A percentile compares a stretch with the other conserved stretches of the same genome.
These are phyloP conservation scores for Lophius piscatorius DNA, from an alignment of 2,113 vertebrate genomes.

Conservation along the genomic window DNA sequence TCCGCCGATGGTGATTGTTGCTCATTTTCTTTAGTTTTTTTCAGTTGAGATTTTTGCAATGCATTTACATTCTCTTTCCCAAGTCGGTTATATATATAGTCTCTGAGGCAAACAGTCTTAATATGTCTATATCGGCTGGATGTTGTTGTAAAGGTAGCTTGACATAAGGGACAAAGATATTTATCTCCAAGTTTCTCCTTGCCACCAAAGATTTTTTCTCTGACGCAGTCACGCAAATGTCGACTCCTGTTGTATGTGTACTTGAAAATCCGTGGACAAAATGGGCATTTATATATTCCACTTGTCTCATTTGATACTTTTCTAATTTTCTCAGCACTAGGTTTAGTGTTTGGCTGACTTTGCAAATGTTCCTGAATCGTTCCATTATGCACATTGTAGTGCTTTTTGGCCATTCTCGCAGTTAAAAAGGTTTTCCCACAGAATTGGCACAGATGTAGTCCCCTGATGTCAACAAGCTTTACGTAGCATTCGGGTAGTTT, in stretches of 20 bases:
- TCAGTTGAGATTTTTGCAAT: neutral
- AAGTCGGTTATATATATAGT: conserved; percentile 50
- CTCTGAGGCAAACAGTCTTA: conserved; percentile 60
- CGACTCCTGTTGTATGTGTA: conserved; percentile 73
- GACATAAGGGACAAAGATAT: conserved; percentile 78
- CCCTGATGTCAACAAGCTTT: conserved; percentile 73
- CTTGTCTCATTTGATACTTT: neutral
- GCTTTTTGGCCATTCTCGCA: conserved; percentile 42
- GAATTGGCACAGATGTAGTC: conserved; percentile 41
- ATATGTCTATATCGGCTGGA: conserved; percentile 74
- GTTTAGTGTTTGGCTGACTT: conserved; percentile 43
- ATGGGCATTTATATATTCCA: conserved; percentile 70
- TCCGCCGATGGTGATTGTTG: conserved; percentile 14
- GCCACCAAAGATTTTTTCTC: conserved; percentile 24
- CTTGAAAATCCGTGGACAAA: conserved; percentile 76
- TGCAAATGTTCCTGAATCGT: conserved; percentile 13
- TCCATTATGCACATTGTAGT: conserved; percentile 49
- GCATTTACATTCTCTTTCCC: conserved; percentile 21
- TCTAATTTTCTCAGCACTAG: conserved; percentile 34
- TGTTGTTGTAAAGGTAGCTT: conserved; percentile 50
- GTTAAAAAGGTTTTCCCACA: conserved; percentile 63
- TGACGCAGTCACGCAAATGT: conserved; percentile 78
- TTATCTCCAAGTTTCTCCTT: conserved; percentile 55
- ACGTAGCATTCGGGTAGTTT: conserved; percentile 67
- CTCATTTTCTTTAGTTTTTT: neutral